Percentiles rank a stretch among this genome's conserved stretches.
phyloP scores from a whole-genome alignment of 2,888 invertebrate genomes.

The Allacma fusca region DNA sequence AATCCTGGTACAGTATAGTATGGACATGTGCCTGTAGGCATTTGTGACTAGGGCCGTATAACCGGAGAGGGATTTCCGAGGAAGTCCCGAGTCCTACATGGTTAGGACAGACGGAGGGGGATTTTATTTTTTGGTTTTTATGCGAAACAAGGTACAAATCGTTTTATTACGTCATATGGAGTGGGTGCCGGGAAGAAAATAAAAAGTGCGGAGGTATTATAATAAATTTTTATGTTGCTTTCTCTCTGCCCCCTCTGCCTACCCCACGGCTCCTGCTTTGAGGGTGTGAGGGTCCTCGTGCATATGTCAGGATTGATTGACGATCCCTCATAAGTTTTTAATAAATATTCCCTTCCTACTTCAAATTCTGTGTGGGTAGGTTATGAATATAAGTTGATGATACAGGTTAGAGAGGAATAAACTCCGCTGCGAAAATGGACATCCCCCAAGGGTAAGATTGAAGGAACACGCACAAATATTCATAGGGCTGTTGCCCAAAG shows the following conservation, averaged over 20 bases:
- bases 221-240: constrained; percentile 25
- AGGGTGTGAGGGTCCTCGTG: neutral
- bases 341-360: constrained; percentile 25
- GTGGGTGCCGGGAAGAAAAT: constrained; percentile 11
- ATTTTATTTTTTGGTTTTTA: constrained; percentile 8
- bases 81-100: no score
- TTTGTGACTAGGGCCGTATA: no score
- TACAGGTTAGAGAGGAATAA: constrained; percentile 1
- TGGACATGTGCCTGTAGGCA: no score
- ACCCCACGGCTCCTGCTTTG: neutral
- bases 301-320: constrained; percentile 26
- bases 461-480: neutral
- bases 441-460: constrained; percentile 6
- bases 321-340: constrained; percentile 25
- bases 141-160: constrained; percentile 23
- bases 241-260: neutral
- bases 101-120: no score
- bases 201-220: constrained; percentile 25
- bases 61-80: no score
- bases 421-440: constrained; percentile 2
- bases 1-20: no score
- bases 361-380: constrained; percentile 34
- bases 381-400: constrained; percentile 31
- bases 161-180: constrained; percentile 19
- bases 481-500: neutral